Conservation (phyloP, 2,797 vertebrate genomes). For the Prunella strophiata region DNA sequence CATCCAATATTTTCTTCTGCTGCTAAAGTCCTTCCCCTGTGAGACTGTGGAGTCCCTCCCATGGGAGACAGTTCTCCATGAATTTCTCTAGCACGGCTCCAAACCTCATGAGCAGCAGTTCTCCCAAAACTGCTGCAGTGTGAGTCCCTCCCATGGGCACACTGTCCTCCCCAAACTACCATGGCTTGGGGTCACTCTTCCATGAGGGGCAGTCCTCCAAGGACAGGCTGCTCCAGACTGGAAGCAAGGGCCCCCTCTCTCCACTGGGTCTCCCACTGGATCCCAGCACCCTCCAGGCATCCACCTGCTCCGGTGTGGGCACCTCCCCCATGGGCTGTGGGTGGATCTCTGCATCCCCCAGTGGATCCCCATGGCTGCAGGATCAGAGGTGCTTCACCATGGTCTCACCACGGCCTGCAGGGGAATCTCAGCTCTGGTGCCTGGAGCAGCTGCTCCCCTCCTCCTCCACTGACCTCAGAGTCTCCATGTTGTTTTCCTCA, state of each 20-base stretch:
- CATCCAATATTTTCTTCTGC: fast-evolving
- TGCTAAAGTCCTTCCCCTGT: not conserved
- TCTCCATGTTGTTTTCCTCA: not conserved
- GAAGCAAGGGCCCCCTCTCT: not conserved
- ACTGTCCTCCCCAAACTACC: not conserved
- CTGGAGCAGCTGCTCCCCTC: not conserved
- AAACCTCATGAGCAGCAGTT: not conserved
- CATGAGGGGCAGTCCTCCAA: not conserved
- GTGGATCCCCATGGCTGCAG: not conserved
- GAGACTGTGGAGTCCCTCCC: not conserved
- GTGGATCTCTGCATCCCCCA: not conserved
- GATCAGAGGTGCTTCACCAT: not conserved
- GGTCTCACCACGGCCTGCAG: not conserved
- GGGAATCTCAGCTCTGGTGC: fast-evolving
- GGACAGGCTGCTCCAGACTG: not conserved
- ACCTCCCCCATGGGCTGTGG: not conserved
- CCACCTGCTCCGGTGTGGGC: not conserved
- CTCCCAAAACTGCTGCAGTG: not conserved
- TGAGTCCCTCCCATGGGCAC: not conserved
- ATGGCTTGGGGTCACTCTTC: not conserved
- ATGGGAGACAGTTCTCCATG: fast-evolving
- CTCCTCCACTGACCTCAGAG: not conserved
- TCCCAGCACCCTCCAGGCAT: not conserved
- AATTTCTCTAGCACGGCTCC: not conserved
- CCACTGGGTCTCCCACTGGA: not conserved